Conservation (phyloP, 2,113 vertebrate genomes). For the Nycticryphes semicollaris region DNA sequence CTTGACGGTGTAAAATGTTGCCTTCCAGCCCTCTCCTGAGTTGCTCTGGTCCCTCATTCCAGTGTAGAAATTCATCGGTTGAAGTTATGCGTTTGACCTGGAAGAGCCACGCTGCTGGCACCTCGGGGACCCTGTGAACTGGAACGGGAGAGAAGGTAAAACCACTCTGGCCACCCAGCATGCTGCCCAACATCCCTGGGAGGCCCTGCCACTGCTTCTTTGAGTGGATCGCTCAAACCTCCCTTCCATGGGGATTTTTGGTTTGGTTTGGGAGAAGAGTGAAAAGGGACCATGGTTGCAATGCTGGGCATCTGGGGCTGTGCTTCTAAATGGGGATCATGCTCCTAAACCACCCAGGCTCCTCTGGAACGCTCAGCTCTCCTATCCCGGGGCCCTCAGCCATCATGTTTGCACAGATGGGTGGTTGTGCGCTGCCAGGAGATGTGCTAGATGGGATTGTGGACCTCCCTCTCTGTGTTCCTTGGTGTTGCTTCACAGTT, state of each 20-base stretch:
- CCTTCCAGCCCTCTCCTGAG: background rate
- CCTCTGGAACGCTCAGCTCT: background rate
- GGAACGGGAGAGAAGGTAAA: conserved; percentile 47
- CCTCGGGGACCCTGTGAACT: background rate
- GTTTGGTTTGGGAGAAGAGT: background rate
- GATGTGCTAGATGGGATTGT: background rate
- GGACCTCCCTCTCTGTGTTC: background rate
- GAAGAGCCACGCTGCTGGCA: background rate
- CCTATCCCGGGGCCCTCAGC: background rate
- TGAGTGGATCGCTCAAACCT: background rate
- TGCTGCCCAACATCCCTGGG: background rate
- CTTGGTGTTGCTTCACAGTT: background rate
- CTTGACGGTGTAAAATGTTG: background rate
- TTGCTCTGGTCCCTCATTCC: background rate
- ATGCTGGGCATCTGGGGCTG: background rate
- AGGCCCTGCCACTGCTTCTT: background rate
- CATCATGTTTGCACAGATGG: accelerated
- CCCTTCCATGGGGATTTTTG: background rate
- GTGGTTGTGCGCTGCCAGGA: background rate
- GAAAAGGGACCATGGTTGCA: background rate
- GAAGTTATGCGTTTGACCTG: background rate
- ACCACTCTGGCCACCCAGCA: background rate
- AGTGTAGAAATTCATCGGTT: background rate
- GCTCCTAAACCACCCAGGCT: background rate
- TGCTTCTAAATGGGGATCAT: background rate